A percentile compares a stretch with the other conserved stretches of the same genome.
These are phyloP conservation scores for Himalopsyche phryganea DNA, from an alignment of 1,140 invertebrate genomes.

Conservation along the genomic window DNA sequence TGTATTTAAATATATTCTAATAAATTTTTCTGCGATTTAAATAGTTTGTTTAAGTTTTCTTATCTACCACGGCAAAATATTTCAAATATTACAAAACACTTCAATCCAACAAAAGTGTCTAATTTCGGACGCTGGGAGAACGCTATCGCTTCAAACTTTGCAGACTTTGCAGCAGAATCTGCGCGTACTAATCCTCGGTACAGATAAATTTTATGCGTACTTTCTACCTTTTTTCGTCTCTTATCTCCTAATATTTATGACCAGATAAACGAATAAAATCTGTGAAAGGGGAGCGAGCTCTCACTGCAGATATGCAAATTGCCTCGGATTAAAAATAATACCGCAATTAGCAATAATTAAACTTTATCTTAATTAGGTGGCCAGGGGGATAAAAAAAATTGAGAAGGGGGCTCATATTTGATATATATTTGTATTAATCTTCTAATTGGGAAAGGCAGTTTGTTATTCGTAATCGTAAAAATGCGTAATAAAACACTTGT, in stretches of 20 bases:
- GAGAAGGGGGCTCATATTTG: conserved; percentile 8
- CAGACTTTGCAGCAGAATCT: conserved; percentile 18
- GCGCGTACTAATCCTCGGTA: conserved; percentile 19
- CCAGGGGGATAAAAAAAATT: background rate
- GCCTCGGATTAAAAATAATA: conserved; percentile 34
- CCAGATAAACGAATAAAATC: conserved; percentile 33
- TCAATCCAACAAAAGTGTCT: conserved; percentile 6
- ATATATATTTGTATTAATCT: conserved; percentile 17
- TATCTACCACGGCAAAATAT: no score
- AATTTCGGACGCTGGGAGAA: conserved; percentile 18
- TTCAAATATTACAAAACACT: no score
- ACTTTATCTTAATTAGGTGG: conserved; percentile 35
- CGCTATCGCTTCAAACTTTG: conserved; percentile 23
- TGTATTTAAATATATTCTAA: no score
- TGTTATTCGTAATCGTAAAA: background rate
- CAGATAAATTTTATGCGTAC: conserved; percentile 26
- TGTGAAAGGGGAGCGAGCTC: conserved; percentile 9
- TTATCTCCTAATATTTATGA: conserved; percentile 34
- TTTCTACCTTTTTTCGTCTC: conserved; percentile 26
- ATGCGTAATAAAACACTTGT: no score
- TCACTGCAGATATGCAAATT: conserved; percentile 32
- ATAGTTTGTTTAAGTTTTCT: no score
- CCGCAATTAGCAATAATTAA: conserved; percentile 36
- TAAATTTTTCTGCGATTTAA: no score
- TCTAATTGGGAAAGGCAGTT: conserved; percentile 4